phyloP scores from a whole-genome alignment of 2,797 vertebrate species.

The Cossypha polioptera region DNA sequence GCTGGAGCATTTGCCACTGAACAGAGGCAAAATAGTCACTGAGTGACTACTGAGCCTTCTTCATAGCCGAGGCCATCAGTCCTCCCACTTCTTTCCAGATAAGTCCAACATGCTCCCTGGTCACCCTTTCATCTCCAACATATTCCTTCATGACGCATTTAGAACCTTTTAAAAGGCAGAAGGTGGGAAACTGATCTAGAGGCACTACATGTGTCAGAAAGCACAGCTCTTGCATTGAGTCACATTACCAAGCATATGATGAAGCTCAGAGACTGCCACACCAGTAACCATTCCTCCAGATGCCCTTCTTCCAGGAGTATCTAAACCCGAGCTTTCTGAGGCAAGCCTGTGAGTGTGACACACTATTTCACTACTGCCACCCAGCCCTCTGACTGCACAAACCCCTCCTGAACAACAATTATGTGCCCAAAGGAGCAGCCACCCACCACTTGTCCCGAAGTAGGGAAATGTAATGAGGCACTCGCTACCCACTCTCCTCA shows the following conservation, averaged over 20 bases:
- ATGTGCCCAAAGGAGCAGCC: background rate
- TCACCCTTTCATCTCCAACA: background rate
- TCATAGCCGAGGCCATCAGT: background rate
- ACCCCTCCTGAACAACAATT: background rate
- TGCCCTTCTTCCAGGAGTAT: background rate
- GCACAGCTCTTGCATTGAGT: accelerated
- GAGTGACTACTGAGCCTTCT: background rate
- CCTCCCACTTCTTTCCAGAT: background rate
- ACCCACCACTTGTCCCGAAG: background rate
- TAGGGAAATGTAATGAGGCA: background rate
- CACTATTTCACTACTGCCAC: background rate
- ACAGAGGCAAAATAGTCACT: background rate
- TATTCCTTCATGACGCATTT: background rate
- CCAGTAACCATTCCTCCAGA: background rate
- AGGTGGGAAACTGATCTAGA: background rate
- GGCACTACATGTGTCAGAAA: background rate
- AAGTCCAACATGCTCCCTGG: background rate
- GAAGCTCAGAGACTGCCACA: too few relatives aligned
- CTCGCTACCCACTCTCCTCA: background rate
- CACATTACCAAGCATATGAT: background rate
- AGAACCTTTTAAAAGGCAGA: background rate
- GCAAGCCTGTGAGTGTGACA: accelerated
- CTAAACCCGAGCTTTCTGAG: background rate
- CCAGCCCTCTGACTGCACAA: accelerated
- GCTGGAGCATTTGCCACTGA: background rate